Conservation (phyloP, 2,888 invertebrate genomes). For the Liposcelis brunnea region DNA sequence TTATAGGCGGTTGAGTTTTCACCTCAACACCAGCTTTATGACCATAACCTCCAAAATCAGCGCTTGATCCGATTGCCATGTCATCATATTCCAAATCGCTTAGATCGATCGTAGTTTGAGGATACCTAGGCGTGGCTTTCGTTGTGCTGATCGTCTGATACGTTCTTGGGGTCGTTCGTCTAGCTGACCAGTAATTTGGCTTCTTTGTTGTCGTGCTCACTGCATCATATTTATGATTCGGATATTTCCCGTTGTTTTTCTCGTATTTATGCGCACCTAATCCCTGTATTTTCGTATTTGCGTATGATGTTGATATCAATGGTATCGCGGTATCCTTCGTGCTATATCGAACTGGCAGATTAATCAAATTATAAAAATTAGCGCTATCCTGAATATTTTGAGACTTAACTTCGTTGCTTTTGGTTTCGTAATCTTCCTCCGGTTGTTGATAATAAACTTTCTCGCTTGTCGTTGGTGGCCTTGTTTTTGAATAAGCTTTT, state of each 20-base stretch:
- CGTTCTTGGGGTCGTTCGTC: conserved; percentile 15
- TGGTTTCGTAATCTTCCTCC: conserved; percentile 24
- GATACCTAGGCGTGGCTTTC: background rate
- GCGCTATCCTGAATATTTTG: conserved; percentile 36
- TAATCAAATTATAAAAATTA: conserved; percentile 48
- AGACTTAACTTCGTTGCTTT: conserved; percentile 30
- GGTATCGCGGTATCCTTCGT: conserved; percentile 42
- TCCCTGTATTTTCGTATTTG: conserved; percentile 52
- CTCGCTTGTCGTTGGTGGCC: conserved; percentile 20
- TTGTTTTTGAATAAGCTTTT: background rate
- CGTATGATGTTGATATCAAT: conserved; percentile 51
- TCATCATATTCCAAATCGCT: conserved; percentile 4
- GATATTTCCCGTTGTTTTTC: conserved; percentile 7
- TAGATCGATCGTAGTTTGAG: background rate
- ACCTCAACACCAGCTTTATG: conserved; percentile 6
- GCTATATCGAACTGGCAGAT: conserved; percentile 47
- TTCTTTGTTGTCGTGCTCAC: conserved; percentile 23
- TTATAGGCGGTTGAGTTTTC: conserved; percentile 19
- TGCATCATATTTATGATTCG: conserved; percentile 24
- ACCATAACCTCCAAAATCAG: conserved; percentile 7
- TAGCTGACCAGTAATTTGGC: conserved; percentile 24
- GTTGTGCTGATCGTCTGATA: background rate
- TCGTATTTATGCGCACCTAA: conserved; percentile 14
- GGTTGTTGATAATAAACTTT: conserved; percentile 20
- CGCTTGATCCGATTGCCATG: conserved; percentile 2